Evolutionary conservation across 2,113 vertebrate genomes (phyloP).

Genomic region (Neolamprologus kungweensis): DNA sequence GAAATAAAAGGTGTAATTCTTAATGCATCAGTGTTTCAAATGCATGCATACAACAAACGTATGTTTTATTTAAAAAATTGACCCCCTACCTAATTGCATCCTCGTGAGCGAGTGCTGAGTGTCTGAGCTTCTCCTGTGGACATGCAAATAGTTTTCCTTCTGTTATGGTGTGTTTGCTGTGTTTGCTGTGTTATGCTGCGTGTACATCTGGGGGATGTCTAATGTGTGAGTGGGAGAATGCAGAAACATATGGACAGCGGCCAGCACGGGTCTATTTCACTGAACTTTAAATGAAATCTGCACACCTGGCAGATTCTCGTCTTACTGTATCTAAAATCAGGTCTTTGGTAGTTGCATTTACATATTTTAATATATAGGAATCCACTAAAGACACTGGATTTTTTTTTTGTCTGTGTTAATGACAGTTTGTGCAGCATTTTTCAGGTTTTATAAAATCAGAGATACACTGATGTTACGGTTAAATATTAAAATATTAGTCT

Average conservation of each 20-base stretch:
- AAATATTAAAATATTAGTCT: background rate
- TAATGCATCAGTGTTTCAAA: background rate
- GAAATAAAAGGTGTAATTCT: background rate
- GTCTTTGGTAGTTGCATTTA: background rate
- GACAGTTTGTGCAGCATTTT: background rate
- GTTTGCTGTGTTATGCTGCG: background rate
- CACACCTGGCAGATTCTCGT: constrained; percentile 17
- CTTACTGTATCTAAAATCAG: background rate
- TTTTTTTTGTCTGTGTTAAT: background rate
- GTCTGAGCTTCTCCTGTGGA: background rate
- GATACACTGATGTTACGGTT: rapidly evolving
- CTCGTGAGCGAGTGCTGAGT: background rate
- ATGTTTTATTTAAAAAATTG: background rate
- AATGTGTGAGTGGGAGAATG: background rate
- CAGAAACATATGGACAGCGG: constrained; percentile 39
- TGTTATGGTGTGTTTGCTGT: background rate
- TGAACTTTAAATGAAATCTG: constrained; percentile 44
- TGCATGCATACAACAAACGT: background rate
- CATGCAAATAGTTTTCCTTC: background rate
- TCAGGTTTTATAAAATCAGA: background rate
- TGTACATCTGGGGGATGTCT: constrained; percentile 18
- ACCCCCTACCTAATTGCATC: background rate
- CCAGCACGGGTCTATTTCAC: background rate
- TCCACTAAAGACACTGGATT: background rate
- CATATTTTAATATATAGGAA: background rate